phyloP scores from a whole-genome alignment of 2,888 invertebrate species.

The Stomorhina lunata region DNA sequence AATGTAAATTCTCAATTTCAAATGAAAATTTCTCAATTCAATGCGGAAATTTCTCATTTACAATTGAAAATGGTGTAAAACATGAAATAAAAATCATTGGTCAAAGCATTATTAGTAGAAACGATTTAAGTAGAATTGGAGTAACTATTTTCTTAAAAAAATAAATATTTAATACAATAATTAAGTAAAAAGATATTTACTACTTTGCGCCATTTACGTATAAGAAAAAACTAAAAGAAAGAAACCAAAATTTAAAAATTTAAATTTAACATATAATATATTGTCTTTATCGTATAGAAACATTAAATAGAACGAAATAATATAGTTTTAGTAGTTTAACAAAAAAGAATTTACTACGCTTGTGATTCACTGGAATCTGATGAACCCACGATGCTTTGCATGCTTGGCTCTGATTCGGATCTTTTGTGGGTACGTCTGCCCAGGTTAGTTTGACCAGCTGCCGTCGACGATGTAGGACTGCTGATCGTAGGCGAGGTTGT shows the following conservation, averaged over 20 bases:
- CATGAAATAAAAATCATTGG: too few species aligned
- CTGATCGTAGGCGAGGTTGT: constrained; percentile 33
- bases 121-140: too few species aligned
- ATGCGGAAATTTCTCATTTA: too few species aligned
- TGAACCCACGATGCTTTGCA: constrained; percentile 73
- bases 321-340: neutral
- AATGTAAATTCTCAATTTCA: too few species aligned
- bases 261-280: constrained; percentile 12
- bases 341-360: constrained; percentile 69
- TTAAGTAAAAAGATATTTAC: too few species aligned
- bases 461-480: constrained; percentile 24
- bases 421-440: constrained; percentile 78
- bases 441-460: constrained; percentile 66
- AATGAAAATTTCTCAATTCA: too few species aligned
- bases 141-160: too few species aligned
- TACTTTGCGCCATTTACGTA: too few species aligned
- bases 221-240: constrained; percentile 16
- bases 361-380: constrained; percentile 67
- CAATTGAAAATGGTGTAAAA: too few species aligned
- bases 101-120: too few species aligned
- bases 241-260: constrained; percentile 8
- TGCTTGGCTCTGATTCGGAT: constrained; percentile 79
- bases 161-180: too few species aligned
- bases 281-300: constrained; percentile 36
- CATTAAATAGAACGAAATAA: constrained; percentile 4